Evolutionary conservation across 2,888 invertebrate species (phyloP).

Genomic region (Dicyrtomina minuta): DNA sequence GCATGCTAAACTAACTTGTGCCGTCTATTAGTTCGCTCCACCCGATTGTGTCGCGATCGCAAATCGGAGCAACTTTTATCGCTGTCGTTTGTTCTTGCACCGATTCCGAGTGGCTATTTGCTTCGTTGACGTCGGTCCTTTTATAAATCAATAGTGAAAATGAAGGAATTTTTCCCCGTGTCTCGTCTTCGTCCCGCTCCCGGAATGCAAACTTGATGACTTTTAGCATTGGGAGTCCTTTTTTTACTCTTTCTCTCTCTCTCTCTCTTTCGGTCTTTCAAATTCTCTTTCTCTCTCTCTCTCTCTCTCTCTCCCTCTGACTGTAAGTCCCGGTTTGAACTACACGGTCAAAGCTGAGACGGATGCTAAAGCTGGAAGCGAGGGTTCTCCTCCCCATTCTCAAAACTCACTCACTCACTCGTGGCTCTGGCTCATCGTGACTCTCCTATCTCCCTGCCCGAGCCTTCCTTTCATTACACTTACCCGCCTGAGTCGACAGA

Average conservation of each 20-base stretch:
- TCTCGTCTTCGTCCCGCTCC: slow-evolving; percentile 38
- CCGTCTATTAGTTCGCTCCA: slow-evolving; percentile 54
- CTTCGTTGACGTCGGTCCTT: slow-evolving; percentile 53
- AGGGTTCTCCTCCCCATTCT: slow-evolving; percentile 26
- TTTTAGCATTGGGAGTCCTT: slow-evolving; percentile 38
- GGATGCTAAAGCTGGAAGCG: too few species aligned
- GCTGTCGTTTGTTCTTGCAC: slow-evolving; percentile 54
- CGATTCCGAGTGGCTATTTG: slow-evolving; percentile 54
- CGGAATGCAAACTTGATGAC: slow-evolving; percentile 50
- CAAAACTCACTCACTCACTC: slow-evolving; percentile 24
- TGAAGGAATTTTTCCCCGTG: slow-evolving; percentile 53
- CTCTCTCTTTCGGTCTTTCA: slow-evolving; percentile 16
- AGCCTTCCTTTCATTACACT: slow-evolving; percentile 34
- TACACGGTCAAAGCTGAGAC: too few species aligned
- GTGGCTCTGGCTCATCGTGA: slow-evolving; percentile 25
- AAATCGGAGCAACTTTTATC: slow-evolving; percentile 54
- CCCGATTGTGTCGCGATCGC: slow-evolving; percentile 54
- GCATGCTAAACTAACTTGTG: slow-evolving; percentile 54
- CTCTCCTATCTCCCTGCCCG: slow-evolving; percentile 21
- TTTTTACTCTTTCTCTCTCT: slow-evolving; percentile 16
- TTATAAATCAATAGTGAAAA: slow-evolving; percentile 54
- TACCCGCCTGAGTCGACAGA: slow-evolving; percentile 26
- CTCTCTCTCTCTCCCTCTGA: slow-evolving; percentile 4
- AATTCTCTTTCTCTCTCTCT: slow-evolving; percentile 18
- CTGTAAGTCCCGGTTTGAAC: too few species aligned